These are phyloP conservation scores for Lates calcarifer DNA, from an alignment of 2,113 vertebrate genomes.

Conservation along the genomic window DNA sequence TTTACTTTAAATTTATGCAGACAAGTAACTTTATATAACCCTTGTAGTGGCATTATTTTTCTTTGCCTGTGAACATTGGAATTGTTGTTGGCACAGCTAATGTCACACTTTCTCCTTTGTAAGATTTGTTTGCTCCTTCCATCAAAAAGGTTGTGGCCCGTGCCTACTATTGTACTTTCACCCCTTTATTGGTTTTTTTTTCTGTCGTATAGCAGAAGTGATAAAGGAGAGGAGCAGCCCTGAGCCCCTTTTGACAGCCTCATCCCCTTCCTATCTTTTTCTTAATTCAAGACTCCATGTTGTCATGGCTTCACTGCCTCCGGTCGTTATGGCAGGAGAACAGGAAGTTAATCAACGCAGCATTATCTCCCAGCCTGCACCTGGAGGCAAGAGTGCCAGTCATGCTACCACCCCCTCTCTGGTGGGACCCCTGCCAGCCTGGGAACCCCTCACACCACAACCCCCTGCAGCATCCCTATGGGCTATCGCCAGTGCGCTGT, in stretches of 20 bases:
- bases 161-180: constrained; percentile 13
- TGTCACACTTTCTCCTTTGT: not conserved
- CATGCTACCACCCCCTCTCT: constrained; percentile 47
- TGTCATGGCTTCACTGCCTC: constrained; percentile 70
- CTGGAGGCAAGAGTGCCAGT: constrained; percentile 77
- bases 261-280: constrained; percentile 54
- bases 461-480: constrained; percentile 62
- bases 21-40: constrained; percentile 44
- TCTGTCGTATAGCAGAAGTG: constrained; percentile 27
- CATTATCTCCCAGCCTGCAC: constrained; percentile 81
- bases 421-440: constrained; percentile 73
- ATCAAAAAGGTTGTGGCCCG: constrained; percentile 9
- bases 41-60: constrained; percentile 1
- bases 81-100: constrained; percentile 27
- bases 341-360: constrained; percentile 80
- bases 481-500: constrained; percentile 51
- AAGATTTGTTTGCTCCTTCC: constrained; percentile 14
- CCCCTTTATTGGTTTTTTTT: constrained; percentile 28
- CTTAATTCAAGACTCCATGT: constrained; percentile 74
- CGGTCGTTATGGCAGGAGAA: constrained; percentile 78
- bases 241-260: constrained; percentile 59
- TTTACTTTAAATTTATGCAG: constrained; percentile 67
- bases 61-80: constrained; percentile 26
- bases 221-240: constrained; percentile 34
- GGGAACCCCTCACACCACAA: constrained; percentile 67